These are phyloP conservation scores for Syrmaticus mikado DNA, from an alignment of 2,113 vertebrate genomes.

Conservation along the genomic window DNA sequence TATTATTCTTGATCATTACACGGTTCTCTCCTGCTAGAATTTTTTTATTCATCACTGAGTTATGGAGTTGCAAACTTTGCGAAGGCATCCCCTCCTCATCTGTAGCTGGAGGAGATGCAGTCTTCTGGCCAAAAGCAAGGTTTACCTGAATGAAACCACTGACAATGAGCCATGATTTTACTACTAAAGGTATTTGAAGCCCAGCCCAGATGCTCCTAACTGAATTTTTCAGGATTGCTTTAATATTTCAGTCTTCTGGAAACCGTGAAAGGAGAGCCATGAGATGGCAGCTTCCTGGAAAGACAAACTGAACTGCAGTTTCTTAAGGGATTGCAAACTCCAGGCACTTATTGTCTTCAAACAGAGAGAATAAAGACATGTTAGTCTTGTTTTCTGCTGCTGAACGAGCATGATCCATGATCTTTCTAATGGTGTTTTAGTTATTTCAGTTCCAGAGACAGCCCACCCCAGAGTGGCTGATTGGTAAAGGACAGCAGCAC, in stretches of 20 bases:
- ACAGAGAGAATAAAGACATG: not conserved
- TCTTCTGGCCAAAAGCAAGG: not conserved
- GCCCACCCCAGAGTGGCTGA: not conserved
- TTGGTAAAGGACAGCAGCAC: not conserved
- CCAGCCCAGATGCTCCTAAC: not conserved
- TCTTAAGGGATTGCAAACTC: not conserved
- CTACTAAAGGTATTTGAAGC: not conserved
- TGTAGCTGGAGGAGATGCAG: not conserved
- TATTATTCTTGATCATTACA: not conserved
- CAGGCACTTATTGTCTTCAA: not conserved
- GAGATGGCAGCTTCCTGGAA: not conserved
- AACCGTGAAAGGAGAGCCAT: not conserved
- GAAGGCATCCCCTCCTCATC: not conserved
- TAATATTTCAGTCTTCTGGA: not conserved
- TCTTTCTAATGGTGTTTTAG: slow-evolving; percentile 1
- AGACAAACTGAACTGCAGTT: not conserved
- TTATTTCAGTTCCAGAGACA: not conserved
- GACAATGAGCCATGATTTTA: not conserved
- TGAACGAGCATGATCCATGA: not conserved
- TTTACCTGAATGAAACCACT: not conserved
- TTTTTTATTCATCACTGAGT: not conserved
- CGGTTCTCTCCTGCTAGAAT: not conserved
- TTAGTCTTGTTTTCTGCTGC: not conserved
- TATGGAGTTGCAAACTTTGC: not conserved
- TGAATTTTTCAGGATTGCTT: not conserved